A percentile compares a stretch with the other conserved stretches of the same genome.
Evolutionary conservation across 2,797 vertebrate species (phyloP).

Genomic region (Pangasius larnaudii): DNA sequence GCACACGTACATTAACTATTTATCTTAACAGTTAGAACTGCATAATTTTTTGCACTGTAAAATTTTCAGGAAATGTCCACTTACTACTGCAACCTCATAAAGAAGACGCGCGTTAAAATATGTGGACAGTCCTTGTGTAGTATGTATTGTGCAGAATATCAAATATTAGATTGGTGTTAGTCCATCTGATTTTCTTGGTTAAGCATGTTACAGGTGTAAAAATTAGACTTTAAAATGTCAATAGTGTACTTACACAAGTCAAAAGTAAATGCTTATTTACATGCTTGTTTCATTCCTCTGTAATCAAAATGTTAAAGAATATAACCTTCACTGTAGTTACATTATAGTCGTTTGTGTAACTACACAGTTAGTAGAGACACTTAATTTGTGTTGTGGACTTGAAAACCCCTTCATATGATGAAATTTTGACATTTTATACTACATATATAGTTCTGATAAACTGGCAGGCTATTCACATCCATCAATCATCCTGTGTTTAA

Average conservation of each 20-base stretch:
- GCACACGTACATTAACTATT: background rate
- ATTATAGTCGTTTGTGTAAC: background rate
- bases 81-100: background rate
- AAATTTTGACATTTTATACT: background rate
- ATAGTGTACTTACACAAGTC: background rate
- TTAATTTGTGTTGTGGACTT: background rate
- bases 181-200: background rate
- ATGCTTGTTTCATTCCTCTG: background rate
- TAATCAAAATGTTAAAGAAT: background rate
- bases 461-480: background rate
- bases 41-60: no score
- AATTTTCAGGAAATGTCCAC: background rate
- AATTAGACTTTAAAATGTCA: background rate
- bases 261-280: background rate
- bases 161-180: constrained; percentile 8
- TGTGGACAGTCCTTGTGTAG: background rate
- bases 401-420: background rate
- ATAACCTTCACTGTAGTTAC: background rate
- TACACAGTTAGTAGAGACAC: background rate
- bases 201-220: background rate
- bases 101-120: background rate
- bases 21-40: background rate
- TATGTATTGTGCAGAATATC: background rate
- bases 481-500: background rate
- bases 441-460: background rate